Evolutionary conservation across 2,113 vertebrate genomes (phyloP).

Genomic region (Butorides virescens): DNA sequence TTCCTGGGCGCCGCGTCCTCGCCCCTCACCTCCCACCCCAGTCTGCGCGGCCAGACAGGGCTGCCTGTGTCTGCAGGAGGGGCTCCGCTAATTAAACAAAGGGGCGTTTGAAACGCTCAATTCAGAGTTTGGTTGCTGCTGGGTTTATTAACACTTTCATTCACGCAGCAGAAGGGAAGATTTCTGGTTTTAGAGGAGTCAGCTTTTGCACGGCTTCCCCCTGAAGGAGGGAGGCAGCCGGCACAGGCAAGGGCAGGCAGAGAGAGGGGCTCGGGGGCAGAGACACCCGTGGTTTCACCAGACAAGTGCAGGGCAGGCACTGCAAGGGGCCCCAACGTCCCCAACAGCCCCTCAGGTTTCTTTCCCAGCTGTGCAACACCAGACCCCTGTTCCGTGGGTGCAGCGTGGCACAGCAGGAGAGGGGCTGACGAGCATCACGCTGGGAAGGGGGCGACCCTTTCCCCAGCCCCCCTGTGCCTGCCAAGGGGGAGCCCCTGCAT

Average conservation of each 20-base stretch:
- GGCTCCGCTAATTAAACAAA: constrained; percentile 11
- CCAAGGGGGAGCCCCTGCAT: neutral
- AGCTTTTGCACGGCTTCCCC: neutral
- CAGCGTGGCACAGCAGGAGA: neutral
- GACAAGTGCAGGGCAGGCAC: fast-evolving
- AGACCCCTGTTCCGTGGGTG: fast-evolving
- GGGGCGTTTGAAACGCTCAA: neutral
- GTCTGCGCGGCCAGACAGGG: fast-evolving
- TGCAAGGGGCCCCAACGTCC: too few relatives aligned
- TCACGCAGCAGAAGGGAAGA: neutral
- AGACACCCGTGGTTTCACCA: neutral
- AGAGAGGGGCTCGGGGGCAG: fast-evolving
- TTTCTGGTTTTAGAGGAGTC: neutral
- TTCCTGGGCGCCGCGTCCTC: neutral
- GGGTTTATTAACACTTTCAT: neutral
- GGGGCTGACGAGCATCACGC: neutral
- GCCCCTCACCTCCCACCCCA: neutral
- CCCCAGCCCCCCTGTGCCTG: neutral
- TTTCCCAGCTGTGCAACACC: neutral
- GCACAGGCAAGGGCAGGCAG: neutral
- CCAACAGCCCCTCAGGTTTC: neutral
- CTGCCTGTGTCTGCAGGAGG: neutral
- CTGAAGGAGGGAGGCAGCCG: neutral
- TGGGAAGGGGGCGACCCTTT: neutral
- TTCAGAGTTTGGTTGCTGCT: neutral